Base-by-base conservation (phyloP, 1,140 invertebrate genomes). In the Oreohelix idahoensis region DNA sequence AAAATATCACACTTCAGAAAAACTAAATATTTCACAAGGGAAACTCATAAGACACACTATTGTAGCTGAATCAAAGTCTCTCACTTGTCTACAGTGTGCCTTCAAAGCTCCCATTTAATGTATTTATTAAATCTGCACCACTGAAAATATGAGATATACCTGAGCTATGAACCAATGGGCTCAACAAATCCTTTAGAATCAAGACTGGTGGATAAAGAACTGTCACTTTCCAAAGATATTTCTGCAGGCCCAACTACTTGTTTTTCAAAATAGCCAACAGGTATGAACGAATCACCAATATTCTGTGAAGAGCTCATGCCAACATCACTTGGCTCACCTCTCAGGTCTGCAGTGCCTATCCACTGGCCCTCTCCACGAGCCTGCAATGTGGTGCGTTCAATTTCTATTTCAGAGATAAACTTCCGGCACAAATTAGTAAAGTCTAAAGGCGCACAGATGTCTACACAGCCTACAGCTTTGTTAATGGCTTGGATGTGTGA, bases 401-500 rank as follows among this genome's bases (percentile, higher is more conserved):
- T 2, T 29, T 1, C 1, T 29, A 35, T 29, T 32, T 66, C 29
- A 32, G 29, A 2, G 8, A 1, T 17, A 66, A 66, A 66, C 17
- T 32, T 66, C 63, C 8, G n/a, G 29, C 63, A 66, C n/a, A 66
- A 32, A 2, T 66, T 5, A 66, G 63, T 1, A 66, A 66, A 66
- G 29, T 66, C 63, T 32, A 66, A 32, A 2, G n/a, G n/a, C 8
- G 5, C 17, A 66, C 29, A 66, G 11, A 66, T 8, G 29, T 66
- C 20, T 8, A 17, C 29, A 11, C 63, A 32, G 63, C 63, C 63
- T 8, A 66, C 63, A 66, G 63, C 2, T 17, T 32, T 32, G 29
- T 66, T 66, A 17, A 66, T 66, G 29, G 63, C 63, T n/a, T 66
- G 63, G n/a, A 66, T 66, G 29, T 66, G 63, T 32, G n/a, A 32